phyloP scores from a whole-genome alignment of 2,113 vertebrate genomes.

The Murina feae region DNA sequence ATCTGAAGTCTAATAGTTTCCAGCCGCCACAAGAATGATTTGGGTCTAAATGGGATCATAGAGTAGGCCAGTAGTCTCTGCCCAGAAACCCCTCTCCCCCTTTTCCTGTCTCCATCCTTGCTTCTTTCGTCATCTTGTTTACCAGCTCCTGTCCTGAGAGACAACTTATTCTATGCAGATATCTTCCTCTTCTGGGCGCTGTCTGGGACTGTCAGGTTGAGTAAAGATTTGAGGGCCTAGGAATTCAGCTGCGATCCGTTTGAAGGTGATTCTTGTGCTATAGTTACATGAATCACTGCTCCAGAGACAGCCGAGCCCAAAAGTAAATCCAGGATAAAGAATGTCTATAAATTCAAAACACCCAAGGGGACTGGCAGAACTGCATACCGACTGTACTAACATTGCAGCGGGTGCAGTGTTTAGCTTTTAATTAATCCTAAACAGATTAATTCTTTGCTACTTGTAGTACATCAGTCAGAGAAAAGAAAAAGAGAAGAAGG shows the following conservation, averaged over 20 bases:
- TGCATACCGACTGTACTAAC: not conserved
- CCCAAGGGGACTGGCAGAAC: not conserved
- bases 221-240: slow-evolving; percentile 51
- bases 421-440: slow-evolving; percentile 48
- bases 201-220: slow-evolving; percentile 48
- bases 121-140: not conserved
- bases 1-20: not conserved
- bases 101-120: not conserved
- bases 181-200: slow-evolving; percentile 31
- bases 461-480: not conserved
- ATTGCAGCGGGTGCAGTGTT: not conserved
- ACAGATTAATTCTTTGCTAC: slow-evolving; percentile 39
- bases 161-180: slow-evolving; percentile 36
- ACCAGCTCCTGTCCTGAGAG: not conserved
- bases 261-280: slow-evolving; percentile 45
- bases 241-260: slow-evolving; percentile 57
- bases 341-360: slow-evolving; percentile 62
- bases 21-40: not conserved
- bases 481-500: not conserved
- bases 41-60: not conserved
- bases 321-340: slow-evolving; percentile 59
- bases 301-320: slow-evolving; percentile 27
- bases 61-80: not conserved
- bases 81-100: not conserved
- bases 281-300: slow-evolving; percentile 54